Evolutionary conservation across 1,140 invertebrate species (phyloP), one percentile per base, ranked within the genome.

Genomic region (Drosophila ficusphila): DNA sequence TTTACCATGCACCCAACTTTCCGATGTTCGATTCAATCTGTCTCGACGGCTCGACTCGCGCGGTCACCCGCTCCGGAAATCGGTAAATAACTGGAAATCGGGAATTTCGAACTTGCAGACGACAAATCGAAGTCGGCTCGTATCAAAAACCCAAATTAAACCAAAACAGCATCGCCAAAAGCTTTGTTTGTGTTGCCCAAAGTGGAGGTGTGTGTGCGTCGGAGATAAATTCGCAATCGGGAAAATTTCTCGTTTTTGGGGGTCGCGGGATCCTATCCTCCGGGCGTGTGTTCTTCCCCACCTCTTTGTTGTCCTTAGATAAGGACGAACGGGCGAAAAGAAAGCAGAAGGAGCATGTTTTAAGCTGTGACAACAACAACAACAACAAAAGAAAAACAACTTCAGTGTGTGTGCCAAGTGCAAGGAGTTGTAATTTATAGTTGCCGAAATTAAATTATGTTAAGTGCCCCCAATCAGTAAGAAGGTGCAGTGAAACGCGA

Each of bases 361-460:
- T 34, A 33, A 57, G 42, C 53, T 51, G 56, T 54, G 48, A 61
- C 64, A 72, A 31, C 57, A 72, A 54, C 21, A 76, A 31, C 38
- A 38, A 25, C 44, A 39, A 36, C 47, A 56, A 54, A 34, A 14
- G n/a, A 36, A 41, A n/a, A 58, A 38, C 57, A 67, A 57, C 47
- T 18, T 29, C 27, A 21, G 47, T 23, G 44, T 31, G 61, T 68
- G 68, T 64, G 56, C 57, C 65, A 68, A 76, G 79, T 79, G 73
- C 68, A 77, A 74, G 67, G 62, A 83, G 64, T 74, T 42, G 27
- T 41, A 73, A 52, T 71, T 85, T 77, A 56, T 74, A 47, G 38
- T 77, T 68, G 53, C 68, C 73, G 58, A 86, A 86, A 85, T 86
- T 81, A 85, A 85, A 85, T 86, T 76, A 85, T 88, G 76, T 86